Percentiles rank a stretch among this genome's conserved stretches.
Evolutionary conservation across 2,888 invertebrate genomes (phyloP).

Genomic region (Nasonia oneida): DNA sequence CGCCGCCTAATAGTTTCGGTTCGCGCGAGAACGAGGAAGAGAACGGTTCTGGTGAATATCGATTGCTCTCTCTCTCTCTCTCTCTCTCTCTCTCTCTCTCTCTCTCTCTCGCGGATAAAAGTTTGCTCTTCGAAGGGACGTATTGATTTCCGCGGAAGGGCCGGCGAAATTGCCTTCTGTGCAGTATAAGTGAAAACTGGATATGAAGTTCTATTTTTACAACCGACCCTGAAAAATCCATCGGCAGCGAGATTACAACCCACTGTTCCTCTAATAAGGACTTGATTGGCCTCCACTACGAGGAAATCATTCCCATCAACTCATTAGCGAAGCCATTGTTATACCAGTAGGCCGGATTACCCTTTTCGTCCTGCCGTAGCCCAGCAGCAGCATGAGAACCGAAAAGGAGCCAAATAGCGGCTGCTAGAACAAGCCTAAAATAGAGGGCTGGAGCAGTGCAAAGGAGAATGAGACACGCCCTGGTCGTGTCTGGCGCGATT

Average conservation of each 20-base stretch:
- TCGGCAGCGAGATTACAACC: conserved; percentile 11
- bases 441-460: neutral
- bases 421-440: neutral
- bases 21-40: neutral
- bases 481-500: conserved; percentile 65
- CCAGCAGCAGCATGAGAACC: neutral
- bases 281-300: neutral
- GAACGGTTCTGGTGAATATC: neutral
- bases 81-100: neutral
- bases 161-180: neutral
- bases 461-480: conserved; percentile 64
- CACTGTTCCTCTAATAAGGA: conserved; percentile 22
- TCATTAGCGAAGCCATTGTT: conserved; percentile 42
- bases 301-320: conserved; percentile 20
- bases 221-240: neutral
- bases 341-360: neutral
- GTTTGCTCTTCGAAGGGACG: neutral
- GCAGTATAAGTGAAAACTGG: too few relatives aligned
- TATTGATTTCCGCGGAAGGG: neutral
- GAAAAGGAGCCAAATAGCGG: neutral
- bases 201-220: neutral
- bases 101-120: neutral
- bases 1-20: neutral
- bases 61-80: neutral
- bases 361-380: neutral